Evolutionary conservation across 2,797 vertebrate genomes (phyloP).

Genomic region (Geotrypetes seraphini): DNA sequence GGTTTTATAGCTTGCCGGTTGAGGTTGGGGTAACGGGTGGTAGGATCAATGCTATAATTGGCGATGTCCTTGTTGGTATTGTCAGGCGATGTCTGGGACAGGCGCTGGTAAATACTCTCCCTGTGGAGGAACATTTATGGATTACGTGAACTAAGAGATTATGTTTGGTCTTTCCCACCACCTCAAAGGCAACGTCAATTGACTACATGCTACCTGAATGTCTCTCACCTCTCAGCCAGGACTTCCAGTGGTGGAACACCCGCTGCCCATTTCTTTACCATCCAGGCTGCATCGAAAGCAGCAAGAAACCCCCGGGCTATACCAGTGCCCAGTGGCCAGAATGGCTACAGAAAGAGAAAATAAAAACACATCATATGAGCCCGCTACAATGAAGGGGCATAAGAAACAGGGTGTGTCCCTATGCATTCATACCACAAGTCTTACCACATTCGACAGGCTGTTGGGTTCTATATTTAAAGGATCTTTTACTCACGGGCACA

Average conservation of each 20-base stretch:
- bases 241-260: constrained; percentile 60
- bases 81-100: constrained; percentile 86
- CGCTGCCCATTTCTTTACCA: constrained; percentile 79
- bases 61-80: constrained; percentile 79
- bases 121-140: too few species aligned
- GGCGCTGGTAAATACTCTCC: constrained; percentile 81
- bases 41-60: constrained; percentile 75
- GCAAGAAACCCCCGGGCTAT: constrained; percentile 86
- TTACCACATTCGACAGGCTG: too few species aligned
- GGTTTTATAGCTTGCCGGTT: constrained; percentile 69
- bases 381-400: background rate
- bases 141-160: too few species aligned
- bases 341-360: constrained; percentile 61
- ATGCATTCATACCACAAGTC: too few species aligned
- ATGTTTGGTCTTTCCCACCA: too few species aligned
- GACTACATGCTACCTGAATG: too few species aligned
- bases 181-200: too few species aligned
- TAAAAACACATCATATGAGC: too few species aligned
- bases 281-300: constrained; percentile 81
- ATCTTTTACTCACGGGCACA: too few species aligned
- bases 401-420: background rate
- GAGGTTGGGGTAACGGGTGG: constrained; percentile 76
- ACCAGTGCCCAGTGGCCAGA: constrained; percentile 90
- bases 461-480: too few species aligned
- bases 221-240: constrained; percentile 78